These are phyloP conservation scores for Nyctereutes procyonoides DNA, from an alignment of 2,113 vertebrate genomes.

Conservation along the genomic window DNA sequence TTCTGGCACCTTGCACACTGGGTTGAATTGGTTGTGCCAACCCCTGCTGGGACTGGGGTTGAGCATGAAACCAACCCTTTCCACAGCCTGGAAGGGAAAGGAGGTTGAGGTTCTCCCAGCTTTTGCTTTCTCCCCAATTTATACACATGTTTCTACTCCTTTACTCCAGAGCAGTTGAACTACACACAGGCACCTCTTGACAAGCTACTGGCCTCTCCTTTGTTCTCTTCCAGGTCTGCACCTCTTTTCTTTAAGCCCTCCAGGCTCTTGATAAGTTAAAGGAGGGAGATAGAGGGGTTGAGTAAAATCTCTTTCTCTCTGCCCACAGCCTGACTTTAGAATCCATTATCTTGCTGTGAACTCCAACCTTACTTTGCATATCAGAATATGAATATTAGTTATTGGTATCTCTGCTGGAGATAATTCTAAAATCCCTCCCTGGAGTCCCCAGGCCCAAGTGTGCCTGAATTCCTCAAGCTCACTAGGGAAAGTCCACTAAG, in stretches of 20 bases:
- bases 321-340: constrained; percentile 38
- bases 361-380: constrained; percentile 12
- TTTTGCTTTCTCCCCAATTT: not conserved
- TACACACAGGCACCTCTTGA: not conserved
- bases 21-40: not conserved
- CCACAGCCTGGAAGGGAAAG: not conserved
- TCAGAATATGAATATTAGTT: constrained; percentile 54
- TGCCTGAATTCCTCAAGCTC: not conserved
- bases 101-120: not conserved
- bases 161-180: not conserved
- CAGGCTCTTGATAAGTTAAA: not conserved
- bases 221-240: not conserved
- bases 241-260: not conserved
- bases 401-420: not conserved
- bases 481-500: not conserved
- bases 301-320: constrained; percentile 41
- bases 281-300: not conserved
- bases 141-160: not conserved
- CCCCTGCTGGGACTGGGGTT: not conserved
- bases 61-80: not conserved
- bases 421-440: not conserved
- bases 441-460: not conserved
- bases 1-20: not conserved
- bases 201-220: not conserved
- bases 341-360: constrained; percentile 28